A percentile compares a stretch with the other conserved stretches of the same genome.
These are phyloP conservation scores for Platanista minor DNA, from an alignment of 2,113 vertebrate genomes.

Conservation along the genomic window DNA sequence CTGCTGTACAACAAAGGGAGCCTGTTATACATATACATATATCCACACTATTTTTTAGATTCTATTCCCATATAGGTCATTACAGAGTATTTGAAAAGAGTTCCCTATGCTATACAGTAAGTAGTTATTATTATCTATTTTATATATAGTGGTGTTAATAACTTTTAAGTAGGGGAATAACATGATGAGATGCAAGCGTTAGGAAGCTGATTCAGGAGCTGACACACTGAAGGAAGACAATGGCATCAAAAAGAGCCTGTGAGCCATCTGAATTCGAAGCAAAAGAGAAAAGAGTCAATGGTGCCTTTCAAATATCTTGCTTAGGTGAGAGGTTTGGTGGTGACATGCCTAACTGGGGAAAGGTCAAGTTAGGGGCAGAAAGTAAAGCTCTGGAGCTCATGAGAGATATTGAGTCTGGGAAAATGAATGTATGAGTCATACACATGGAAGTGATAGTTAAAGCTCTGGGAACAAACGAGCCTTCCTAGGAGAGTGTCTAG, in stretches of 20 bases:
- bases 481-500: slow-evolving; percentile 51
- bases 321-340: background rate
- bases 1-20: background rate
- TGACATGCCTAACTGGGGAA: background rate
- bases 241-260: background rate
- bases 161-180: background rate
- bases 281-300: background rate
- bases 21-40: background rate
- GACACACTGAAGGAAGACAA: background rate
- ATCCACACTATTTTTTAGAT: background rate
- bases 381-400: background rate
- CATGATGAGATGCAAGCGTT: background rate
- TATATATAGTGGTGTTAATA: background rate
- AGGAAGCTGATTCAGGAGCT: background rate
- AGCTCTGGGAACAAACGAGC: background rate
- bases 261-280: background rate
- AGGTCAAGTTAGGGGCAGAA: background rate
- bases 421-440: slow-evolving; percentile 38
- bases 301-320: background rate
- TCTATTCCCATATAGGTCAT: background rate
- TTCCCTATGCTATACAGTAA: background rate
- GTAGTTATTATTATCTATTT: background rate
- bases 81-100: background rate
- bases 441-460: background rate
- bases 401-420: background rate